Evolutionary conservation across 2,797 vertebrate genomes (phyloP).

Genomic region (Heterohyrax brucei): DNA sequence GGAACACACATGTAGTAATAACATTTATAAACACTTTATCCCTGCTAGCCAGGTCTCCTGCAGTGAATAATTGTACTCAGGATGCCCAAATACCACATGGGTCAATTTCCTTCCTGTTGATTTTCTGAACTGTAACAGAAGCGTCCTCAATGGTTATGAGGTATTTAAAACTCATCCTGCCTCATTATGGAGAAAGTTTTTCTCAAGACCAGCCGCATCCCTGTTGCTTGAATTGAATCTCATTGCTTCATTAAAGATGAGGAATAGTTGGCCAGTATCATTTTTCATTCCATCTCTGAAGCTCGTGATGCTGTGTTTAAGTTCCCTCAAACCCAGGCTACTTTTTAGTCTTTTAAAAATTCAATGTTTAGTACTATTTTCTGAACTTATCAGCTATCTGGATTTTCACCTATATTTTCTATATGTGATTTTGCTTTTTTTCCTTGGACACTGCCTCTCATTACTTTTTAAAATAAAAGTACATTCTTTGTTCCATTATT

Average conservation of each 20-base stretch:
- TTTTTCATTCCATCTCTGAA: constrained; percentile 4
- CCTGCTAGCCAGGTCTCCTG: constrained; percentile 17
- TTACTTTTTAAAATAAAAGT: neutral
- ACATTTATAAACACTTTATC: constrained; percentile 71
- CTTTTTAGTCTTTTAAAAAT: constrained; percentile 32
- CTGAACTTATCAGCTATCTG: constrained; percentile 12
- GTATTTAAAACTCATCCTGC: constrained; percentile 2
- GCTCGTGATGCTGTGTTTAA: neutral
- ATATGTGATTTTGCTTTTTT: constrained; percentile 7
- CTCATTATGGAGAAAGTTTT: constrained; percentile 21
- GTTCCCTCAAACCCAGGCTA: neutral
- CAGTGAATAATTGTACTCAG: neutral
- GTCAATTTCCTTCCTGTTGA: neutral
- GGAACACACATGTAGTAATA: constrained; percentile 63
- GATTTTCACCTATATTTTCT: neutral
- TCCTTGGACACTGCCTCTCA: neutral
- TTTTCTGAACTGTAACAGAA: constrained; percentile 29
- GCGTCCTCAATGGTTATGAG: neutral
- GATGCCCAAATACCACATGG: neutral
- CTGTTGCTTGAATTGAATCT: neutral
- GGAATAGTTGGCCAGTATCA: neutral
- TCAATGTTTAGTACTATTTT: neutral
- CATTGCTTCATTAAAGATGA: neutral
- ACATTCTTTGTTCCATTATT: neutral
- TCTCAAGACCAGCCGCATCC: neutral